Evolutionary conservation across 2,113 vertebrate species (phyloP).

Genomic region (Siniperca chuatsi): DNA sequence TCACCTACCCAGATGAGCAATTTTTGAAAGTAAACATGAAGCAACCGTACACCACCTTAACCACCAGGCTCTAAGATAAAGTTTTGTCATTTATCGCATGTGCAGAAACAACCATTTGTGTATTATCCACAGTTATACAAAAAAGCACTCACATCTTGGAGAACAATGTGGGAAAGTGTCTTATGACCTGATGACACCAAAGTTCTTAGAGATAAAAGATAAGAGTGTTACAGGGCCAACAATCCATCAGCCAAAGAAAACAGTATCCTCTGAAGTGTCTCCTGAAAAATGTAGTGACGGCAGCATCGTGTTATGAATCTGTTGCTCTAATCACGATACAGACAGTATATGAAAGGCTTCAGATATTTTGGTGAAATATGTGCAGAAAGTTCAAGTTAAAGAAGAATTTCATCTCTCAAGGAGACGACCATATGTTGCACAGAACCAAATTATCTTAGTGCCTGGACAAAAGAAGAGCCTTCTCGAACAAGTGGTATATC

Average conservation of each 20-base stretch:
- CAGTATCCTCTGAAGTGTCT: constrained; percentile 7
- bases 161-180: constrained; percentile 26
- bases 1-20: neutral
- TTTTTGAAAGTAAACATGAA: neutral
- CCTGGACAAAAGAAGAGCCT: neutral
- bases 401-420: neutral
- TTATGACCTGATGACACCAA: constrained; percentile 1
- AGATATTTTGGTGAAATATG: constrained; percentile 20
- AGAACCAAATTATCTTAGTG: constrained; percentile 7
- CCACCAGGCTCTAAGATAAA: neutral
- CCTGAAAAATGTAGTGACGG: constrained; percentile 49
- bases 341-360: neutral
- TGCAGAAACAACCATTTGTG: neutral
- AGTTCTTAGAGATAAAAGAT: constrained; percentile 41
- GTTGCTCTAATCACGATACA: constrained; percentile 7
- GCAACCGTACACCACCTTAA: neutral
- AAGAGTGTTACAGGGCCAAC: constrained; percentile 2
- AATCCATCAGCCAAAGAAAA: constrained; percentile 51
- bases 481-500: neutral
- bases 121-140: neutral
- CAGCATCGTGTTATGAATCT: constrained; percentile 11
- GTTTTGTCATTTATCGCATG: neutral
- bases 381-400: neutral
- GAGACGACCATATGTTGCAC: neutral
- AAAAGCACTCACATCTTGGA: neutral